Evolutionary conservation across 2,113 vertebrate genomes (phyloP), one percentile per base, ranked within the genome.

Genomic region (Capra hircus): DNA sequence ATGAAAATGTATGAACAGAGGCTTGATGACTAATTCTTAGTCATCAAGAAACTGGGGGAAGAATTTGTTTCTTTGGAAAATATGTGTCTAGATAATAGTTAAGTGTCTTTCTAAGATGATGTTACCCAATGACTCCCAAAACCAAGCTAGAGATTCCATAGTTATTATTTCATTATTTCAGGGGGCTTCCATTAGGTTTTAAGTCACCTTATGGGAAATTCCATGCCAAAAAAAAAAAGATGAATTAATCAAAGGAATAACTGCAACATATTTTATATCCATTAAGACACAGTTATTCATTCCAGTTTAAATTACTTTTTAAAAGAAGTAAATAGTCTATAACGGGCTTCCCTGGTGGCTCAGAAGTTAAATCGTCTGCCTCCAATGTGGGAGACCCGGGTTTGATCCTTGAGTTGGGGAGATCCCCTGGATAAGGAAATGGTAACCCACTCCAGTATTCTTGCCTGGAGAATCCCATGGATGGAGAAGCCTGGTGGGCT

Each of bases 241-340:
- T 40, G 48, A 95, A 83, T 21, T 92, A 97, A 77, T 92, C 50
- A 90, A 96, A 97, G 33, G 5, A 95, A 93, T 90, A 92, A 77
- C 33, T 93, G 94, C 33, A 95, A 67, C 16, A 59, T 80, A 62
- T 94, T 88, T 95, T 88, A 95, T 83, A 88, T 59, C 10, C 83
- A 96, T 94, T 53, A 95, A 95, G 50, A 36, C 43, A 95, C 13
- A 95, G 28, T 90, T 95, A 71, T 93, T 84, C 19, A 82, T 93
- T 92, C 30, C 13, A 60, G 10, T 62, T 25, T 85, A 97, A 97
- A 92, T 83, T 90, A 78, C 40, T 88, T 96, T 95, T 92, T 87
- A 88, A 96, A 89, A 89, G 85, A 91, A 91, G 62, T 96, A 60
- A 95, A 94, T 36, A 91, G 80, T 94, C 57, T 96, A 52, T 82